These are phyloP conservation scores for Spilarctia lutea DNA, from an alignment of 2,888 invertebrate genomes.

Conservation along the genomic window DNA sequence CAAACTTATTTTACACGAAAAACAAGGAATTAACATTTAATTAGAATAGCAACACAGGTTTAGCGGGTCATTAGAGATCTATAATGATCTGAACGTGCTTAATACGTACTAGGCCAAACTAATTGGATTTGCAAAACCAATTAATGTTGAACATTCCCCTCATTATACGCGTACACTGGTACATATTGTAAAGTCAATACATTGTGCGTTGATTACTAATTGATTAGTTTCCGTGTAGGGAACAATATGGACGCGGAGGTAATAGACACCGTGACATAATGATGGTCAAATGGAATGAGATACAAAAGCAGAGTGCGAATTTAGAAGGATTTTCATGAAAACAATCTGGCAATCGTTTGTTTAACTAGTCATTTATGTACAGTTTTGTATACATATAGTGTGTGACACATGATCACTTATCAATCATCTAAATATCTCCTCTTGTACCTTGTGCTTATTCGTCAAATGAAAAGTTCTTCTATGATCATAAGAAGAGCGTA, in stretches of 20 bases:
- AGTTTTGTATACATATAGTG: too few species aligned
- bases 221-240: slow-evolving; percentile 62
- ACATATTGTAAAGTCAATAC: slow-evolving; percentile 77
- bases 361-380: too few species aligned
- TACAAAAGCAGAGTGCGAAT: not conserved
- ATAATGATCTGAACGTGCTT: slow-evolving; percentile 80
- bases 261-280: not conserved
- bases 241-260: slow-evolving; percentile 26
- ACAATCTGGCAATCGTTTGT: too few species aligned
- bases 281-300: not conserved
- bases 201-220: slow-evolving; percentile 70
- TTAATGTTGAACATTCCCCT: slow-evolving; percentile 79
- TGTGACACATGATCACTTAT: too few species aligned
- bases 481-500: too few species aligned
- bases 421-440: too few species aligned
- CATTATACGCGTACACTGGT: slow-evolving; percentile 72
- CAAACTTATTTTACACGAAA: not conserved
- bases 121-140: slow-evolving; percentile 85
- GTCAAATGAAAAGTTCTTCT: too few species aligned
- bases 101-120: slow-evolving; percentile 74
- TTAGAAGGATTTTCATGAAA: not conserved
- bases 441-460: too few species aligned
- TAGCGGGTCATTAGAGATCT: slow-evolving; percentile 76
- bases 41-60: slow-evolving; percentile 12
- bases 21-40: slow-evolving; percentile 5